Evolutionary conservation across 2,113 vertebrate genomes (phyloP), one percentile per base, ranked within the genome.

Genomic region (Tinamus guttatus): DNA sequence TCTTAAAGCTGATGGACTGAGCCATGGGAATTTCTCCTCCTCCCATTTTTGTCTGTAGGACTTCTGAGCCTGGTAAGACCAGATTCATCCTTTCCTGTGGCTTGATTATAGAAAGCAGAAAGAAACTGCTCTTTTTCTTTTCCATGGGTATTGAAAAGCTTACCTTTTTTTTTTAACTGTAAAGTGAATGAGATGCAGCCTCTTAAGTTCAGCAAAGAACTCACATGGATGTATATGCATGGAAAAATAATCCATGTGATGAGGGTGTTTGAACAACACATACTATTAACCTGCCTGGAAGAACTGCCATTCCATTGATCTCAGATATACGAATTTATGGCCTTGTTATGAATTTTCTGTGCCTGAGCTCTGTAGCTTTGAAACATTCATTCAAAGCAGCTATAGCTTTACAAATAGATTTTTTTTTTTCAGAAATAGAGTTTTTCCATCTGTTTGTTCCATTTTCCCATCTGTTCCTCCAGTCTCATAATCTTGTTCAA

Each of bases 391-490:
- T 93, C 82, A 74, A 65, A 96, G 73, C 63, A 95, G 77, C 30
- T 97, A 87, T 81, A 79, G 80, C 54, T 96, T 97, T 97, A 95
- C 91, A 95, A 89, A 95, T 89, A 92, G 93, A 86, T 68, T n/a
- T 62, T 67, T 83, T 83, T 47, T 94, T 93, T 91, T 92, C 79
- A 76, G 82, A 97, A 93, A 94, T 88, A 83, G 93, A 93, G 82
- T 94, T 97, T 97, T 97, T 97, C 95, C 96, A 97, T 97, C 97
- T 97, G 96, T 95, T 97, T 96, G 95, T 96, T 94, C 93, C 88
- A 91, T 94, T 97, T 97, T 79, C 96, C 96, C 97, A 97, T 97
- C 96, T 97, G 96, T 96, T 97, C 86, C 90, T 95, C 79, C 89
- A 95, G 93, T 92, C 96, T 97, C 70, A 67, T 92, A 92, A 69